Evolutionary conservation across 2,888 invertebrate species (phyloP), one percentile per base, ranked within the genome.

Genomic region (Phaedon cochleariae): DNA sequence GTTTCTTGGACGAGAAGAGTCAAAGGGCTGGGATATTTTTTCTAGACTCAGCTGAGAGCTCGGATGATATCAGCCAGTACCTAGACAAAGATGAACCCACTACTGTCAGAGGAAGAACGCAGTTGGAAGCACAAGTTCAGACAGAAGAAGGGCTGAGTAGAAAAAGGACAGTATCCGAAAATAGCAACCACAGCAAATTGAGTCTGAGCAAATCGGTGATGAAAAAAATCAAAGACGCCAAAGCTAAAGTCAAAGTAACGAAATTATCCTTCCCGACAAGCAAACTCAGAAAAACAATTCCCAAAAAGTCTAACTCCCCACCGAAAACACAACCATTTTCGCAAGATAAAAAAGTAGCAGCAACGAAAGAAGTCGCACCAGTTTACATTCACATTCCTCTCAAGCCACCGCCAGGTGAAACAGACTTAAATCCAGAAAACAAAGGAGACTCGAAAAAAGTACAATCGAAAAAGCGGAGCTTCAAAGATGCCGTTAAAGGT

Each of bases 321-420:
- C 59, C 59, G 12, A 57, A 57, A 29, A 79, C 75, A 67, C 69
- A 72, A 51, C 79, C 78, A 61, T 69, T 78, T 18, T 75, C 79
- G 5, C 73, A 77, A 69, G 59, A 65, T 21, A 69, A 74, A 73
- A 77, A 76, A 67, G 64, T 67, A 37, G 53, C 41, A 18, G 64
- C 67, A 37, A 55, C 41, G 18, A 64, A 71, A 52, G 71, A 70
- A 55, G 72, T 69, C 15, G 76, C 73, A 51, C 82, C 82, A 1
- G 75, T 80, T 21, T 82, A 83, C 65, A 83, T 84, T 63, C 80
- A 83, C 68, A 83, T 84, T 72, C 84, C 84, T 2, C 68, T 84
- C 10, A 83, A 83, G 75, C 81, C 82, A 57, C 81, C 82, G 6
- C 75, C 79, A 3, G 83, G 82, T 7, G 70, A 82, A 76, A 78